A percentile compares a stretch with the other conserved stretches of the same genome.
Evolutionary conservation across 1,140 invertebrate species (phyloP).

Genomic region (Pectinophora gossypiella): DNA sequence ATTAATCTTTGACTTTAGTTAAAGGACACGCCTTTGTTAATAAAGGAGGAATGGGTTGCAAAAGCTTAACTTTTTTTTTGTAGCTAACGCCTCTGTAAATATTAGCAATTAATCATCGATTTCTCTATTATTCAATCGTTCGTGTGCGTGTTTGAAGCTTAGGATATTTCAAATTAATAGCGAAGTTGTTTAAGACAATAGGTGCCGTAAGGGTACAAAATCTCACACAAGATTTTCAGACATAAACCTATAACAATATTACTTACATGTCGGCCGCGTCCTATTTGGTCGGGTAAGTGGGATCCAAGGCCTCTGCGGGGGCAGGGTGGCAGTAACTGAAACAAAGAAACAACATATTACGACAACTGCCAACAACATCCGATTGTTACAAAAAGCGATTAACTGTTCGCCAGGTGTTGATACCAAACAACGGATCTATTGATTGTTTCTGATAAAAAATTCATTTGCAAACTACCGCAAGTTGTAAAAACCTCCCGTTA

Average conservation of each 20-base stretch:
- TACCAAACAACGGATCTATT: background rate
- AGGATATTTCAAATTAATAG: too few species aligned
- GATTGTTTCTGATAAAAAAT: slow-evolving; percentile 17
- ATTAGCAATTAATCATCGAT: too few species aligned
- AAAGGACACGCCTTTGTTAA: background rate
- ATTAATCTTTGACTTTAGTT: background rate
- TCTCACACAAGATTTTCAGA: too few species aligned
- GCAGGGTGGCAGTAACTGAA: slow-evolving; percentile 91
- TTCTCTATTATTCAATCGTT: too few species aligned
- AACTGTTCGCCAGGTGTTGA: background rate
- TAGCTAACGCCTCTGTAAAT: too few species aligned
- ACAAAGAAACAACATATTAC: slow-evolving; percentile 74
- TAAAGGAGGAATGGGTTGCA: background rate
- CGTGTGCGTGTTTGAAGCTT: too few species aligned
- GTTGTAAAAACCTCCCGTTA: slow-evolving; percentile 23
- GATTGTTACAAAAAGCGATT: background rate
- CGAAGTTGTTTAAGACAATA: too few species aligned
- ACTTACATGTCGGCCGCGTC: slow-evolving; percentile 91
- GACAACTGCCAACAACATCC: too few species aligned
- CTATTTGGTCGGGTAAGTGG: slow-evolving; percentile 90
- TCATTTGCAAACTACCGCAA: slow-evolving; percentile 15
- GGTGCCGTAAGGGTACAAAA: too few species aligned
- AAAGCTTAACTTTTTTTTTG: too few species aligned
- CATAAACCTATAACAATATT: too few species aligned
- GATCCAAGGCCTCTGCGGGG: slow-evolving; percentile 95